phyloP scores from a whole-genome alignment of 2,888 invertebrate genomes.

The Flexamia atlantica region DNA sequence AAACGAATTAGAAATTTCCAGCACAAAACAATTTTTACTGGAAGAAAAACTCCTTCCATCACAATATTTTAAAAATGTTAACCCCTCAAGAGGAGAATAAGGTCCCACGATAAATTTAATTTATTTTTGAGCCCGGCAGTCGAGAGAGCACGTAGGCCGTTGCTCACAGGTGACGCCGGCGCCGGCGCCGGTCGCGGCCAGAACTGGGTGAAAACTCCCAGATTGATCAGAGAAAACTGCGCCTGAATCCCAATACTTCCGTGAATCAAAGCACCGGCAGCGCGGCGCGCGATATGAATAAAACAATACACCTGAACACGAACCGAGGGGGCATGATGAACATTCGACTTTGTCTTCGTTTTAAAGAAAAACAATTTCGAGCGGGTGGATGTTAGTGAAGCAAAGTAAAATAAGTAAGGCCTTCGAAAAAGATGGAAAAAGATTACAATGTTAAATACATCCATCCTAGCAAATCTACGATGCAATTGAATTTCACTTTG shows the following conservation, averaged over 20 bases:
- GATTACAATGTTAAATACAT: too few species aligned
- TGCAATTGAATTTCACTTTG: too few species aligned
- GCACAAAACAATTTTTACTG: too few species aligned
- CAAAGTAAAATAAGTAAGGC: too few species aligned
- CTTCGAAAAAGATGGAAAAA: too few species aligned
- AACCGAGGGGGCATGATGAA: neutral
- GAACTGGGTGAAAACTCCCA: conserved; percentile 24
- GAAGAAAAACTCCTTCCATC: too few species aligned
- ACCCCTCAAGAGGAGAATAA: neutral
- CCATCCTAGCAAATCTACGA: too few species aligned
- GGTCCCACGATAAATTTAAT: conserved; percentile 1
- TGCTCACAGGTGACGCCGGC: neutral
- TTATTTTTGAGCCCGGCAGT: conserved; percentile 6
- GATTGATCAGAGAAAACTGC: conserved; percentile 26
- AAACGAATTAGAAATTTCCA: too few species aligned
- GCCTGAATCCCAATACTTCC: conserved; percentile 12
- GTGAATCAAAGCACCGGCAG: neutral
- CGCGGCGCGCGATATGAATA: neutral
- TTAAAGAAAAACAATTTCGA: neutral
- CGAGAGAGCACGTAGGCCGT: neutral
- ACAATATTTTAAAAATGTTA: neutral
- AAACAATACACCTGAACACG: conserved; percentile 1
- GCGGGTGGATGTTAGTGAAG: too few species aligned
- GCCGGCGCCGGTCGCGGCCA: neutral
- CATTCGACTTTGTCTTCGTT: neutral